Conservation (phyloP, 2,888 invertebrate species). For the Mylabris sibirica region DNA sequence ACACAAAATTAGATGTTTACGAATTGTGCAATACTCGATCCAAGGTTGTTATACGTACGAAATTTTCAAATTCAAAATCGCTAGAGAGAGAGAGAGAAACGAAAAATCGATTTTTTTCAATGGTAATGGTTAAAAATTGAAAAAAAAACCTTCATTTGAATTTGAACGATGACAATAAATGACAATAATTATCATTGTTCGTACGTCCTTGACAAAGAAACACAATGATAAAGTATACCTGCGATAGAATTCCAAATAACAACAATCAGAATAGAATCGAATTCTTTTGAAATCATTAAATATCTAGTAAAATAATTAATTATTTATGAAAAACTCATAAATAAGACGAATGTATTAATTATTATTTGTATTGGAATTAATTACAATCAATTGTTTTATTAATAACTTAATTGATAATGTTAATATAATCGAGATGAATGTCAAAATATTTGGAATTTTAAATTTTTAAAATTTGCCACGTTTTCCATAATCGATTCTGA, state of each 20-base stretch:
- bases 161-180: neutral
- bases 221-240: neutral
- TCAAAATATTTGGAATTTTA: neutral
- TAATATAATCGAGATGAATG: neutral
- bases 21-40: neutral
- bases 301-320: neutral
- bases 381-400: neutral
- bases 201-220: neutral
- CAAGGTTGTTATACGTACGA: neutral
- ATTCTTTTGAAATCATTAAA: neutral
- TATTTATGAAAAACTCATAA: neutral
- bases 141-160: neutral
- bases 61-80: neutral
- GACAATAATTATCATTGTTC: neutral
- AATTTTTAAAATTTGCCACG: neutral
- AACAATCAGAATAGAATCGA: neutral
- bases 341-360: neutral
- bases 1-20: constrained; percentile 15
- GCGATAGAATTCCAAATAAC: neutral
- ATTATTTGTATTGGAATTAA: neutral
- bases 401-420: neutral
- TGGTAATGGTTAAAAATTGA: neutral
- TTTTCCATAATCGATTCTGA: neutral
- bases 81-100: neutral
- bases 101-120: neutral